A percentile compares a stretch with the other conserved stretches of the same genome.
Conservation (phyloP, 2,888 invertebrate species). For the Amorpha juglandis region DNA sequence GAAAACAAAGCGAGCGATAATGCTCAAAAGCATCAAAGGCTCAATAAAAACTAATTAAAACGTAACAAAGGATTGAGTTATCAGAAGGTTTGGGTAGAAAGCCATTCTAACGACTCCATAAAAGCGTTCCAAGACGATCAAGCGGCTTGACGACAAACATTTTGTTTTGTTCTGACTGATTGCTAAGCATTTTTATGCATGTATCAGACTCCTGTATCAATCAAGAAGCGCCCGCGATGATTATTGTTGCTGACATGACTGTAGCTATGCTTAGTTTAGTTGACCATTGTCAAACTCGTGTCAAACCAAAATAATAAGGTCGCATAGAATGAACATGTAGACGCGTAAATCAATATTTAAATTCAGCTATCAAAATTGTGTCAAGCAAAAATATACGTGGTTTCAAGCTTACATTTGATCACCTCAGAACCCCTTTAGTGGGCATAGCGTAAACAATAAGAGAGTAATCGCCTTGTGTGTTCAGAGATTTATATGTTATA, state of each 20-base stretch:
- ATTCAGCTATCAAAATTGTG: not conserved
- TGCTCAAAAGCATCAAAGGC: constrained; percentile 21
- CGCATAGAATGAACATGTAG: too few relatives aligned
- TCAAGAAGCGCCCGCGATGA: too few relatives aligned
- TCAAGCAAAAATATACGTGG: not conserved
- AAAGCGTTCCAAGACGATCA: constrained; percentile 28
- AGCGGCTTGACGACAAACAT: not conserved
- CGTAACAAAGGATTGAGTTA: constrained; percentile 52
- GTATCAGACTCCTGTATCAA: too few relatives aligned
- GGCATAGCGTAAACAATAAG: constrained; percentile 63
- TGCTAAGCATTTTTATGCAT: too few relatives aligned
- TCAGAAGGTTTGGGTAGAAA: constrained; percentile 46
- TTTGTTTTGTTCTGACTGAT: not conserved
- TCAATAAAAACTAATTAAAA: constrained; percentile 58
- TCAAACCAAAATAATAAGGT: too few relatives aligned
- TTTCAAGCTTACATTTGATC: not conserved
- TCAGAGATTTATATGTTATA: constrained; percentile 61
- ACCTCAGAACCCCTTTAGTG: not conserved
- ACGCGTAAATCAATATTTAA: too few relatives aligned
- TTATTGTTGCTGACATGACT: too few relatives aligned
- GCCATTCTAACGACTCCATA: constrained; percentile 57
- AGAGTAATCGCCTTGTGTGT: constrained; percentile 50
- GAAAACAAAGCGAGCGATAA: not conserved
- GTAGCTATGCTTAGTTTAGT: too few relatives aligned
- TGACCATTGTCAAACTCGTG: too few relatives aligned